These are phyloP conservation scores for Gonioctena quinquepunctata DNA, from an alignment of 1,140 invertebrate species.

Conservation along the genomic window DNA sequence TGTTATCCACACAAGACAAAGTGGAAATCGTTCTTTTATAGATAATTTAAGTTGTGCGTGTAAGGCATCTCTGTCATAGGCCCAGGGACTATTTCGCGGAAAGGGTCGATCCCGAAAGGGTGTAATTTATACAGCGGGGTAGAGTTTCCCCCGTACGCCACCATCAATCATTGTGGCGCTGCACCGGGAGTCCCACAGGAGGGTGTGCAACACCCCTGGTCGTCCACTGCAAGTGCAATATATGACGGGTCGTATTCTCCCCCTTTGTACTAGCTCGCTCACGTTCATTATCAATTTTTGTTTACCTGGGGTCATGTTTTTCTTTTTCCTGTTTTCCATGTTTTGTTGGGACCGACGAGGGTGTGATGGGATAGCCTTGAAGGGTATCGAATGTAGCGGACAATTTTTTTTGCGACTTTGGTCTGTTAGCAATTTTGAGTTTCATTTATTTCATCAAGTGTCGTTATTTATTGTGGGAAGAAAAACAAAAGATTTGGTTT, in stretches of 20 bases:
- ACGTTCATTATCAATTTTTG: conserved; percentile 11
- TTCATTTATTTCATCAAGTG: no score
- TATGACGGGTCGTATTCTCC: conserved; percentile 29
- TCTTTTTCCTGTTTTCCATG: background rate
- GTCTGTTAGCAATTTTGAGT: no score
- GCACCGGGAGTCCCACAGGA: conserved; percentile 36
- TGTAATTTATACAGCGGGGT: conserved; percentile 49
- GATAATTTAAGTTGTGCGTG: no score
- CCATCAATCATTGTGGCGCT: conserved; percentile 52
- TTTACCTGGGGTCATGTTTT: conserved; percentile 6
- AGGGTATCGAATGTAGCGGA: background rate
- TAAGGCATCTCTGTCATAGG: no score
- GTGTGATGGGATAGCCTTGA: background rate
- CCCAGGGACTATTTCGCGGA: background rate
- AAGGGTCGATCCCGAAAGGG: conserved; percentile 34
- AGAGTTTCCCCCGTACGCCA: conserved; percentile 44
- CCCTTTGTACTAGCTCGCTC: conserved; percentile 2
- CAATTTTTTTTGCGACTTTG: no score
- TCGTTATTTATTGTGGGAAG: no score
- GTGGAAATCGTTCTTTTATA: no score
- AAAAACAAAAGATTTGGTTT: no score
- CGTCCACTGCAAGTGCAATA: conserved; percentile 44
- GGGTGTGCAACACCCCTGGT: conserved; percentile 39
- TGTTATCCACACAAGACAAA: no score
- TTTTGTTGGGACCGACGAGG: background rate